Percentiles rank a stretch among this genome's conserved stretches.
phyloP scores from a whole-genome alignment of 2,888 invertebrate species.

The Acanthosepion lycidas region DNA sequence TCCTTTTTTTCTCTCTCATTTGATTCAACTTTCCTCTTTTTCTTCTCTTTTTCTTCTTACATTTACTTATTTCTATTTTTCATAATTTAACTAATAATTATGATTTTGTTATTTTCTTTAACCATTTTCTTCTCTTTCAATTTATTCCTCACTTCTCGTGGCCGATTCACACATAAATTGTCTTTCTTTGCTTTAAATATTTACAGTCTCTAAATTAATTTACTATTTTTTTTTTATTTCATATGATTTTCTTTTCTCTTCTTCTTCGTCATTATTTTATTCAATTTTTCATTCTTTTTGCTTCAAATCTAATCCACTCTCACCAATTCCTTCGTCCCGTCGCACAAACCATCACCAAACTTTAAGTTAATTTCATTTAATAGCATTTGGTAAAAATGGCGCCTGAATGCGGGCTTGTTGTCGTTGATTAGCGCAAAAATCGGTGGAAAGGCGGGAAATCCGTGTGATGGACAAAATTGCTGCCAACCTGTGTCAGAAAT shows the following conservation, averaged over 20 bases:
- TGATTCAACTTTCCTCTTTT: neutral
- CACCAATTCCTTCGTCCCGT: neutral
- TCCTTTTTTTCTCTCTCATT: neutral
- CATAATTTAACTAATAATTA: neutral
- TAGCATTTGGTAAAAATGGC: neutral
- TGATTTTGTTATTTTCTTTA: no score
- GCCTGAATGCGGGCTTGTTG: constrained; percentile 2
- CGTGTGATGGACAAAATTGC: neutral
- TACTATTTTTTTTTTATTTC: neutral
- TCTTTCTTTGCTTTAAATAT: no score
- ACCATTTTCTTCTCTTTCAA: neutral
- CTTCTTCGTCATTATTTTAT: neutral
- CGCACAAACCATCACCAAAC: neutral
- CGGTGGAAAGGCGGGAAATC: neutral
- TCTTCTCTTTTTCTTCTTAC: neutral
- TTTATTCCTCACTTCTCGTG: no score
- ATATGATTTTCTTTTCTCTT: neutral
- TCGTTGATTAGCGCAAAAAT: neutral
- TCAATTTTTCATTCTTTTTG: neutral
- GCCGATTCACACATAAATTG: no score
- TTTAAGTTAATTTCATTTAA: constrained; percentile 13
- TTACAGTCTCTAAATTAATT: no score
- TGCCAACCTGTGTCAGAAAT: constrained; percentile 33
- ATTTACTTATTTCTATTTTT: no score
- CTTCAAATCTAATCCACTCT: neutral